phyloP scores from a whole-genome alignment of 2,888 invertebrate genomes.

The Pegoplata infirma region DNA sequence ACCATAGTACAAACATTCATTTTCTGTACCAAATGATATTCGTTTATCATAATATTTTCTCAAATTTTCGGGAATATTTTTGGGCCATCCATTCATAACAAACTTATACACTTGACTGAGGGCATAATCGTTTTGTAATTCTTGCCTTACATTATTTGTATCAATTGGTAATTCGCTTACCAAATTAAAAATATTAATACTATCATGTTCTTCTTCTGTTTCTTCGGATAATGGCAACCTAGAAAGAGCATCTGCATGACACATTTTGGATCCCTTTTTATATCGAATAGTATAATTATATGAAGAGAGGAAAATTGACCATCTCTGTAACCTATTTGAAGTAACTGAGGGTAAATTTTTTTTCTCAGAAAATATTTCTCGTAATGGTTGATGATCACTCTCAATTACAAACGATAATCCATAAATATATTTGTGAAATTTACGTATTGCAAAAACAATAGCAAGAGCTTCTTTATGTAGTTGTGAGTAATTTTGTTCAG shows the following conservation, averaged over 20 bases:
- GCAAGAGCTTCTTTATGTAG: slow-evolving; percentile 32
- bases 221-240: slow-evolving; percentile 28
- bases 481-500: slow-evolving; percentile 38
- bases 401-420: neutral
- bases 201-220: slow-evolving; percentile 19
- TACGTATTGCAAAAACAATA: neutral
- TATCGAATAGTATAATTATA: neutral
- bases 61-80: neutral
- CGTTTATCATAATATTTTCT: slow-evolving; percentile 23
- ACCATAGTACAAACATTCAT: slow-evolving; percentile 46
- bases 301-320: neutral
- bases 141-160: slow-evolving; percentile 3
- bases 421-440: neutral
- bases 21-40: slow-evolving; percentile 34
- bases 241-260: slow-evolving; percentile 31
- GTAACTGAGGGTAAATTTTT: neutral
- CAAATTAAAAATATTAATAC: slow-evolving; percentile 16
- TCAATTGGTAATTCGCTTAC: slow-evolving; percentile 3
- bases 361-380: neutral
- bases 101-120: neutral
- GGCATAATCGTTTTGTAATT: slow-evolving; percentile 4
- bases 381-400: slow-evolving; percentile 24
- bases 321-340: neutral
- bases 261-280: too few species aligned
- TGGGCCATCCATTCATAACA: slow-evolving; percentile 2